Evolutionary conservation across 64 coral and sea anemone species (phyloP).

Genomic region (Porites lutea): DNA sequence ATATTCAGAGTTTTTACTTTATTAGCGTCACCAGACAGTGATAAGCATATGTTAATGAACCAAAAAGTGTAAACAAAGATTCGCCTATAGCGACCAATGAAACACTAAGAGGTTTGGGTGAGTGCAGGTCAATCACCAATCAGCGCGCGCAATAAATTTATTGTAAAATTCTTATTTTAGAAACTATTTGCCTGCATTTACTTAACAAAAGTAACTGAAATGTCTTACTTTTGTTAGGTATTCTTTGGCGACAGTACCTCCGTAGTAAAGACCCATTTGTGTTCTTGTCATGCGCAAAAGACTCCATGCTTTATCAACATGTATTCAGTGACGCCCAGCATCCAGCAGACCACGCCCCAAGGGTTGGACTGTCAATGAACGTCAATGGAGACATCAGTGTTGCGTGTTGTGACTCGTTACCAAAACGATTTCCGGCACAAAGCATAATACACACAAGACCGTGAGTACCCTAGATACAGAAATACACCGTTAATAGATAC

Average conservation of each 20-base stretch:
- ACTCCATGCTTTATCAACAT: conserved; percentile 88
- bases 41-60: too few relatives aligned
- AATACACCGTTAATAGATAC: background rate
- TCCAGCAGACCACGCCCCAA: conserved; percentile 88
- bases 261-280: conserved; percentile 86
- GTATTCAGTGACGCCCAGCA: conserved; percentile 89
- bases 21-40: too few relatives aligned
- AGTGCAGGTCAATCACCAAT: too few relatives aligned
- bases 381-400: conserved; percentile 87
- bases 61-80: too few relatives aligned
- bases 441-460: conserved; percentile 28
- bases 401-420: conserved; percentile 77
- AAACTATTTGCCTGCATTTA: too few relatives aligned
- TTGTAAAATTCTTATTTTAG: too few relatives aligned
- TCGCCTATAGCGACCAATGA: too few relatives aligned
- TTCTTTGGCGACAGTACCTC: conserved; percentile 72
- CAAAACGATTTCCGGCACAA: conserved; percentile 3
- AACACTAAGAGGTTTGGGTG: too few relatives aligned
- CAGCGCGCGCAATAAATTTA: too few relatives aligned
- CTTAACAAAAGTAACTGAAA: too few relatives aligned
- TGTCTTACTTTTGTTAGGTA: conserved; percentile 56
- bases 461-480: conserved; percentile 4
- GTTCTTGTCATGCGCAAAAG: conserved; percentile 91
- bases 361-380: conserved; percentile 83
- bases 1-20: too few relatives aligned